phyloP scores from a whole-genome alignment of 2,113 vertebrate genomes.

The Barnardius zonarius region DNA sequence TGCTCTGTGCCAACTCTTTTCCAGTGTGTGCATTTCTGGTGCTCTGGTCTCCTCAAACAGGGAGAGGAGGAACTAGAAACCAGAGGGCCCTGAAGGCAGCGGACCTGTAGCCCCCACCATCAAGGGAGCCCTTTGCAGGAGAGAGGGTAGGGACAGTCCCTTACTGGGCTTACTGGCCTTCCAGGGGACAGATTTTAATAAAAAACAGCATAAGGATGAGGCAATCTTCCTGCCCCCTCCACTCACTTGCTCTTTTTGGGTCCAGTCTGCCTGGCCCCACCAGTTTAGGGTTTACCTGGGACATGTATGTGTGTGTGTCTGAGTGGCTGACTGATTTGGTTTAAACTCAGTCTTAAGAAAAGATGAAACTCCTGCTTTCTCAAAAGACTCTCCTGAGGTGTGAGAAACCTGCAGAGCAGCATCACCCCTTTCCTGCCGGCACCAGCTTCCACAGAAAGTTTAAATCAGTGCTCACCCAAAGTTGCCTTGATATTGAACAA shows the following conservation, averaged over 20 bases:
- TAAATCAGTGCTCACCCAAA: constrained; percentile 2
- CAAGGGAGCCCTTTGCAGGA: neutral
- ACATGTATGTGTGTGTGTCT: accelerated
- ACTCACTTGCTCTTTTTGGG: neutral
- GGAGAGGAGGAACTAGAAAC: neutral
- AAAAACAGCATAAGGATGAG: neutral
- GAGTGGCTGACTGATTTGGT: neutral
- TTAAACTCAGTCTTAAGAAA: neutral
- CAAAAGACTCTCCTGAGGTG: neutral
- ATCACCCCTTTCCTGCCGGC: neutral
- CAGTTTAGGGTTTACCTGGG: neutral
- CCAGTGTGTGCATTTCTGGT: neutral
- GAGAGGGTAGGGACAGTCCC: neutral
- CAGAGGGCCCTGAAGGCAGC: neutral
- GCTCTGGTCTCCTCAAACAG: neutral
- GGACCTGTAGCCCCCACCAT: neutral
- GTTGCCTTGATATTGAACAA: neutral
- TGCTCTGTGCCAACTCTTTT: neutral
- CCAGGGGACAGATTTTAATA: neutral
- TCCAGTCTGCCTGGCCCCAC: neutral
- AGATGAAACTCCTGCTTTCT: constrained; percentile 5
- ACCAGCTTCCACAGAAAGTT: neutral
- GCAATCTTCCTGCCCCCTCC: neutral
- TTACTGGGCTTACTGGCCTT: neutral
- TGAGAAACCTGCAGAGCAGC: neutral